Percentiles rank a stretch among this genome's conserved stretches.
phyloP scores from a whole-genome alignment of 2,113 vertebrate species.

The Heterotilapia buettikoferi region DNA sequence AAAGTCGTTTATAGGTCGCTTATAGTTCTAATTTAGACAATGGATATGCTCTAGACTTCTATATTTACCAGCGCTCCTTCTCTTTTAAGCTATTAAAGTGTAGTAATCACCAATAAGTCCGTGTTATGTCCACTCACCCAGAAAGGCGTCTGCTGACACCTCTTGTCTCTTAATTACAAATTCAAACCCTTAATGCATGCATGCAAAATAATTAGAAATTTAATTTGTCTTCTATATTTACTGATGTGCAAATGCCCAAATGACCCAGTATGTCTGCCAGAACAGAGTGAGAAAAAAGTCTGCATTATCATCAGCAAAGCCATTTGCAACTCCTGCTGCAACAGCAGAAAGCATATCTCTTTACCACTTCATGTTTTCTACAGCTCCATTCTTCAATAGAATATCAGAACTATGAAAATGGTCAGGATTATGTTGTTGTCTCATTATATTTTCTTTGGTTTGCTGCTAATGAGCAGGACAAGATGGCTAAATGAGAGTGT shows the following conservation, averaged over 20 bases:
- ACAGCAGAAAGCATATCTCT: neutral
- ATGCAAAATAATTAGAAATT: constrained; percentile 90
- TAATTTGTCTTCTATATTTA: constrained; percentile 63
- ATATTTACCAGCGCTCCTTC: neutral
- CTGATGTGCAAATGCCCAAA: constrained; percentile 65
- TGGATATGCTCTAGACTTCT: accelerated
- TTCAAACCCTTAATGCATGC: constrained; percentile 83
- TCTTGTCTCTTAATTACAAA: constrained; percentile 93
- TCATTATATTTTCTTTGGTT: constrained; percentile 69
- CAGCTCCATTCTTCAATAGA: constrained; percentile 55
- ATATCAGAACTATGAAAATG: constrained; percentile 58
- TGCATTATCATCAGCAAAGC: constrained; percentile 63
- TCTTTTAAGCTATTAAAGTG: constrained; percentile 75
- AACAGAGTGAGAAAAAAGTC: constrained; percentile 18
- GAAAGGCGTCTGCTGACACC: constrained; percentile 76
- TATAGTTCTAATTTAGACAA: neutral
- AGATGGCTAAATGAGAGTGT: constrained; percentile 58
- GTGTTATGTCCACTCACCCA: constrained; percentile 48
- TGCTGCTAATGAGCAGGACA: constrained; percentile 68
- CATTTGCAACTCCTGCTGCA: constrained; percentile 24
- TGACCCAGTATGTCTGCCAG: constrained; percentile 60
- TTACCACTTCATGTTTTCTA: constrained; percentile 18
- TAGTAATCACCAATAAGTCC: constrained; percentile 82
- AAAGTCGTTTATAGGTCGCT: neutral
- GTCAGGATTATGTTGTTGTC: constrained; percentile 61